Conservation (phyloP, 2,888 invertebrate species). For the Clitarchus hookeri region DNA sequence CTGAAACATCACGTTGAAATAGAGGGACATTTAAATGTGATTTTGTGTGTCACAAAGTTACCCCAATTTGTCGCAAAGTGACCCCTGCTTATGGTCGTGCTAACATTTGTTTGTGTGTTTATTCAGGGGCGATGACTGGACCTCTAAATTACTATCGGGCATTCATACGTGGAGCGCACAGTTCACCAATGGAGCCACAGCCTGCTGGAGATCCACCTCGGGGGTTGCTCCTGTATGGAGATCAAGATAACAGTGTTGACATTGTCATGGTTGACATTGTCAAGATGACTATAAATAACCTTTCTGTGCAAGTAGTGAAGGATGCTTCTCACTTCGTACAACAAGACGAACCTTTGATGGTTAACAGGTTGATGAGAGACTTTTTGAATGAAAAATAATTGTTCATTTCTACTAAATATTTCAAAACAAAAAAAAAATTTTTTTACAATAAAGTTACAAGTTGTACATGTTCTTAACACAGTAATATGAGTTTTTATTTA, state of each 20-base stretch:
- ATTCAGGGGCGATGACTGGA: constrained; percentile 59
- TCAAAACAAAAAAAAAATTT: too few species aligned
- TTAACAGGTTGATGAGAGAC: constrained; percentile 59
- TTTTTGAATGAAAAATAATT: constrained; percentile 49
- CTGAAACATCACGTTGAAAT: too few species aligned
- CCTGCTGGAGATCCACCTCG: neutral
- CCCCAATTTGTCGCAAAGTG: too few species aligned
- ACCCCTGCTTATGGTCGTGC: too few species aligned
- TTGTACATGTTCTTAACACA: too few species aligned
- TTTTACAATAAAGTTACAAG: too few species aligned
- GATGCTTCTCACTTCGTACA: constrained; percentile 61
- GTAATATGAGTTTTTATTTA: too few species aligned
- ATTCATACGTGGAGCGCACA: neutral
- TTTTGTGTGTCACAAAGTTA: too few species aligned
- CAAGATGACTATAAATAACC: constrained; percentile 54
- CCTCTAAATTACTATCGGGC: constrained; percentile 65
- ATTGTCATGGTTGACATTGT: constrained; percentile 51
- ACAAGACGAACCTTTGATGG: constrained; percentile 60
- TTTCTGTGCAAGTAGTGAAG: constrained; percentile 56
- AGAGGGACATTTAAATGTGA: too few species aligned
- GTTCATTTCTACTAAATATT: too few species aligned
- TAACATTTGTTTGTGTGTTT: constrained; percentile 43
- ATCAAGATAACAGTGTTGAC: constrained; percentile 55
- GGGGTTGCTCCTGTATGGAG: constrained; percentile 56
- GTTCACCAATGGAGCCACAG: neutral